Conservation (phyloP, 2,888 invertebrate genomes). For the Ligdia adustata region DNA sequence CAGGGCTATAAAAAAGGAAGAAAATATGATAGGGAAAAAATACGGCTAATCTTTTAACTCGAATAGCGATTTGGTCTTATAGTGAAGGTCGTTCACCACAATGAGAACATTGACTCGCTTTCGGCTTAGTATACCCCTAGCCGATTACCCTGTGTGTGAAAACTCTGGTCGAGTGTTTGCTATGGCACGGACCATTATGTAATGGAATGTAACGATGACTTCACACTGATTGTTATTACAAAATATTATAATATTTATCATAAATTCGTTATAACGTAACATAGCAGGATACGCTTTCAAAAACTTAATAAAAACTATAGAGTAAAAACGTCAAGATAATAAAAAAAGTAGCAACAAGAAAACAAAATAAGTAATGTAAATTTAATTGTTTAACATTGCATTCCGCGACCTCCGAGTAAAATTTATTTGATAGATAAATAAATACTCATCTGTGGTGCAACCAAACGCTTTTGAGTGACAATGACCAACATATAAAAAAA, state of each 20-base stretch:
- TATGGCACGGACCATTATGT: slow-evolving; percentile 18
- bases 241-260: slow-evolving; percentile 15
- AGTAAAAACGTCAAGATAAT: neutral
- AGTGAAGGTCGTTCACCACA: neutral
- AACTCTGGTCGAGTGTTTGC: neutral
- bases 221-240: slow-evolving; percentile 8
- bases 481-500: neutral
- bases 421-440: neutral
- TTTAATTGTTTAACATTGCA: neutral
- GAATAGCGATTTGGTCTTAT: too few species aligned
- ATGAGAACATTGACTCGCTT: too few species aligned
- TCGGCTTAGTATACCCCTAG: too few species aligned
- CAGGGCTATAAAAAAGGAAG: too few species aligned
- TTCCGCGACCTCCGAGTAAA: neutral
- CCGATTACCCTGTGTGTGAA: too few species aligned
- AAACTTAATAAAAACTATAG: slow-evolving; percentile 2
- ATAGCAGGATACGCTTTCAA: slow-evolving; percentile 13
- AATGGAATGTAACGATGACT: slow-evolving; percentile 21
- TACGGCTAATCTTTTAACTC: too few species aligned
- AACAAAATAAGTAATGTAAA: slow-evolving; percentile 2
- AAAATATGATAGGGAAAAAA: too few species aligned
- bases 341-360: slow-evolving; percentile 1
- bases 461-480: too few species aligned
- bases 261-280: slow-evolving; percentile 24
- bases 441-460: slow-evolving; percentile 1